Base-by-base conservation (phyloP, 2,797 vertebrate genomes). In the Sciurus vulgaris region DNA sequence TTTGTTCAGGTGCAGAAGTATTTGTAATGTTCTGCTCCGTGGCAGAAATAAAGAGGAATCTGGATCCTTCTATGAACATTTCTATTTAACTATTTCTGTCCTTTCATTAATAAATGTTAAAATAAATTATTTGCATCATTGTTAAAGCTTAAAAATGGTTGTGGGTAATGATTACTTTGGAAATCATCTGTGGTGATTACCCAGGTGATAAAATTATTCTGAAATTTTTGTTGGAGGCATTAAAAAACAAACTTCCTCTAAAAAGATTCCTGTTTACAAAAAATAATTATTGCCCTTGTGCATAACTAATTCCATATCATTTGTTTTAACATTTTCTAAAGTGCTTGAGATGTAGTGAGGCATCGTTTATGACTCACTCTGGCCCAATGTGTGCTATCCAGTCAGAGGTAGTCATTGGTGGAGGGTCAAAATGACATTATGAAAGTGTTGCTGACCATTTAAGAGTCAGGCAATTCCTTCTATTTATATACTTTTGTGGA, bases 191-290 rank as follows among this genome's bases (percentile, higher is more conserved):
- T 26, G 35, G 2, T 86, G 56, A 3, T 69, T 89, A 92, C 90
- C 26, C n/a, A 63, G 5, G 28, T 94, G 86, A 67, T 38, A 78
- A 73, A n/a, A 90, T 86, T 91, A 84, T n/a, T 59, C 47, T 87
- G 54, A 85, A 90, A 76, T 63, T 1, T 59, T 87, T 85, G 86
- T 33, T 77, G 83, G 30, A 93, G 87, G 35, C n/a, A 63, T 69
- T 89, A 65, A 94, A 88, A 59, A 89, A 47, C 2, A 81, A 96
- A 93, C 76, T 72, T 91, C 12, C 26, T 83, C 38, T 84, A 70
- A 92, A 56, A 89, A 14, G 7, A 20, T 44, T 61, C 56, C 18
- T 81, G 2, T 44, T 84, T 92, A 47, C 72, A 70, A 47, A 78
- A 63, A 83, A 59, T 35, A 49, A 49, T 70, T 49, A 86, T 3